Base-by-base conservation (phyloP, 2,797 vertebrate genomes). In the Vultur gryphus region DNA sequence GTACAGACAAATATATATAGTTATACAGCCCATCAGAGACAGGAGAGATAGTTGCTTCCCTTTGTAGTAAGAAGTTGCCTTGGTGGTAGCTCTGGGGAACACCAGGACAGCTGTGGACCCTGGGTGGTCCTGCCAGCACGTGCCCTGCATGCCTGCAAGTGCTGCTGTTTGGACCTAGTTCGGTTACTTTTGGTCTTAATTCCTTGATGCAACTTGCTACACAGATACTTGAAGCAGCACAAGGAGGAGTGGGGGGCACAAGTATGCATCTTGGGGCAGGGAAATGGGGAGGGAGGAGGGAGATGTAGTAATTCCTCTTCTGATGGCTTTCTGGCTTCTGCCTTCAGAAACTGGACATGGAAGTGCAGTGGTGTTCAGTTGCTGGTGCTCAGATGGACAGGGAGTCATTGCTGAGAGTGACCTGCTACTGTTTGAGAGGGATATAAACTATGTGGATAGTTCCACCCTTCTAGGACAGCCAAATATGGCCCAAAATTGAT, bases 281-380 rank as follows among this genome's bases (percentile, higher is more conserved):
- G 26, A 76, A 11, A 43, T 18, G 33, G 16, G 29, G 18, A 41
- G 5, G 21, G 10, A 78, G 26, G 6, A 66, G 37, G 2, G 8
- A 24, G 26, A 49, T 0, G 0, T 33, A 33, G 21, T 33, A 25
- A 17, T 54, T 64, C 0, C 1, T 77, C 20, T 88, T 75, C 29
- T 1, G 1, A 1, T 48, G 48, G 29, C 14, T 67, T 83, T 81
- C 43, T 93, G 59, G 18, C n/a, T 57, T 46, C 44, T 90, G 43
- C n/a, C 11, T 84, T 72, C 24, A 48, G 37, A 70, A 76, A 31
- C 29, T 0, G 1, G 15, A 35, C 0, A 0, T 46, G 39, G 21
- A 70, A 57, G 4, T 67, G 19, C 26, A 48, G 13, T 11, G 2
- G 23, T 58, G 51, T 83, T 64, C 29, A 12, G 10, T 28, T 80